Conservation (phyloP, 2,113 vertebrate genomes). For the Sciurus niger region DNA sequence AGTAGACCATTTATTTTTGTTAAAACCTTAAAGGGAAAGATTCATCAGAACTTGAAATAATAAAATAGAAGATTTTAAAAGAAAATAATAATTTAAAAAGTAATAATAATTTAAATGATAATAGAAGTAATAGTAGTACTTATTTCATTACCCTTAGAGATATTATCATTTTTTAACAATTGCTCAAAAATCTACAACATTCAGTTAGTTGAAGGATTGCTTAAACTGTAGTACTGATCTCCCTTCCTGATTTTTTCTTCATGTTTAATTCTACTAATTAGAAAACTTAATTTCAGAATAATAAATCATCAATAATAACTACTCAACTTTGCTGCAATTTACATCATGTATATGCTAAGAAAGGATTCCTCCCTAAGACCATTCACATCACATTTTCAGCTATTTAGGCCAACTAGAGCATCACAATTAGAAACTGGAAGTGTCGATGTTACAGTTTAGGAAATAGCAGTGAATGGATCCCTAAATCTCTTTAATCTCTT, state of each 20-base stretch:
- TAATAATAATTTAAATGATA: background rate
- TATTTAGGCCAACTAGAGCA: background rate
- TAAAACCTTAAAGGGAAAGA: background rate
- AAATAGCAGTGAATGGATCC: background rate
- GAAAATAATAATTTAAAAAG: background rate
- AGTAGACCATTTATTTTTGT: background rate
- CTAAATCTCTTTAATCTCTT: background rate
- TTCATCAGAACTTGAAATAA: constrained; percentile 5
- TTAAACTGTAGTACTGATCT: background rate
- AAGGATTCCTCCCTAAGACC: background rate
- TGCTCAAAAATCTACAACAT: background rate
- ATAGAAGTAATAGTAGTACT: background rate
- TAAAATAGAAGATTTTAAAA: background rate
- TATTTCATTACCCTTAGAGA: background rate
- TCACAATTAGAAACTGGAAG: background rate
- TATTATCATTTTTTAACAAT: background rate
- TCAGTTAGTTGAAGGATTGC: background rate
- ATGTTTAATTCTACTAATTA: background rate
- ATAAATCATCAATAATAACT: background rate
- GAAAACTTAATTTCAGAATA: background rate
- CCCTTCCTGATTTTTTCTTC: background rate
- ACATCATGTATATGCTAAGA: background rate
- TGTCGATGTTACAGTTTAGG: background rate
- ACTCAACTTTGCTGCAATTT: background rate
- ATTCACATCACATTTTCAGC: background rate